Base-by-base conservation (phyloP, 2,888 invertebrate genomes). In the Agriopis leucophaearia region DNA sequence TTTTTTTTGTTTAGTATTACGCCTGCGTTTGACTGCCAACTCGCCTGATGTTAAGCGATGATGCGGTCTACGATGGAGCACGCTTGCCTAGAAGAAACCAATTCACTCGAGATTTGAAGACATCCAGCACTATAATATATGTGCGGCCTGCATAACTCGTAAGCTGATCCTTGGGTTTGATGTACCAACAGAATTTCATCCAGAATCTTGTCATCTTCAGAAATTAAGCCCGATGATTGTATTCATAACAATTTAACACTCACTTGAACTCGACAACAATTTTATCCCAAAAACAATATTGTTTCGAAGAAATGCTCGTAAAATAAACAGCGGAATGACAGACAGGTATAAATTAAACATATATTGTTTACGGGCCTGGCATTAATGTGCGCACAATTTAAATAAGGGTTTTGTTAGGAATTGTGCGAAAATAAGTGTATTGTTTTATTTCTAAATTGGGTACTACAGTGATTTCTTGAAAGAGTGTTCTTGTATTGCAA, bases 211-310 rank as follows among this genome's bases (percentile, higher is more conserved):
- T 54, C 38, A 36, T 36, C 13, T 52, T 52, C 13, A 52, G 8
- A 48, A 35, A 35, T 18, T 10, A 18, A 8, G n/a, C 12, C 12
- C 18, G 55, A n/a, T 16, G 42, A 55, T 44, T 42, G 18, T 44
- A 55, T 27, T 42, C 55, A 44, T 55, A 27, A 55, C 27, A 27
- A 44, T 55, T 55, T 27, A 8, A 18, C 42, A 27, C 27, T 55
- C 27, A 44, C 55, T 55, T 16, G 8, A 47, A 48, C 50, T 27
- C 50, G 13, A 15, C 59, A 59, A 50, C 27, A 8, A 42, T 50
- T 59, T 59, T 40, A 50, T 59, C 50, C 15, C 40, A 59, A 50
- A 50, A 18, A 59, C 59, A 59, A 59, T 59, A 59, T 59, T 59
- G 50, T 50, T 59, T 18, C 18, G 8, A 59, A 36, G 47, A 59